phyloP scores from a whole-genome alignment of 2,888 invertebrate genomes.

The Acleris laterana region DNA sequence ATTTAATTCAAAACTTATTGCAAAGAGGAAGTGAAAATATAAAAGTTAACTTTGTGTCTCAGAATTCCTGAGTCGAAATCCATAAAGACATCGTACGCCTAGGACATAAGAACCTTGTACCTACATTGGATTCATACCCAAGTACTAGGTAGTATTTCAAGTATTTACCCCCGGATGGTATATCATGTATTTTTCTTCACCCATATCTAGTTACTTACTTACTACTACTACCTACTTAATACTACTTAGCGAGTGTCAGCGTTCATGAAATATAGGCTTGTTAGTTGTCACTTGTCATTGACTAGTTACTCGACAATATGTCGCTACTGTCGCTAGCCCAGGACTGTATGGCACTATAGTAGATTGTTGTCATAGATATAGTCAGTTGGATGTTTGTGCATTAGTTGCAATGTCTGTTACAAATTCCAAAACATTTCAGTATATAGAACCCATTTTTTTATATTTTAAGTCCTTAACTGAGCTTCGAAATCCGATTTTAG shows the following conservation, averaged over 20 bases:
- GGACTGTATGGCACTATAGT: conserved; percentile 42
- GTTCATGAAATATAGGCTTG: not conserved
- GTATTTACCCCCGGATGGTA: no score
- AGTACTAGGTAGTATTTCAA: no score
- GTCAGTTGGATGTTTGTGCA: conserved; percentile 62
- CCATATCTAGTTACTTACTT: no score
- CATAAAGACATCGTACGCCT: no score
- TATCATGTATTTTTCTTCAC: no score
- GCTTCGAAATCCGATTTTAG: conserved; percentile 74
- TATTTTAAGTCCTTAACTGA: conserved; percentile 55
- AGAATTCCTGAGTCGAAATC: no score
- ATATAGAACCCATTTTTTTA: conserved; percentile 45
- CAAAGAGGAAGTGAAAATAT: no score
- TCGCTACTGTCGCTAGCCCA: conserved; percentile 14
- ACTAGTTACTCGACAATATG: not conserved
- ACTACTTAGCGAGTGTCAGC: not conserved
- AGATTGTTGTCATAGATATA: conserved; percentile 72
- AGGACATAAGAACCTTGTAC: no score
- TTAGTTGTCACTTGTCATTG: not conserved
- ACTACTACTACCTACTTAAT: no score
- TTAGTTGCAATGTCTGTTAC: conserved; percentile 54
- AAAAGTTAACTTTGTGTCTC: no score
- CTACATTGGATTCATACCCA: no score
- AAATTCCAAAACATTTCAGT: conserved; percentile 37
- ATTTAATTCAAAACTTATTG: no score